These are phyloP conservation scores for Ennomos quercinarius DNA, from an alignment of 2,888 invertebrate genomes.

Conservation along the genomic window DNA sequence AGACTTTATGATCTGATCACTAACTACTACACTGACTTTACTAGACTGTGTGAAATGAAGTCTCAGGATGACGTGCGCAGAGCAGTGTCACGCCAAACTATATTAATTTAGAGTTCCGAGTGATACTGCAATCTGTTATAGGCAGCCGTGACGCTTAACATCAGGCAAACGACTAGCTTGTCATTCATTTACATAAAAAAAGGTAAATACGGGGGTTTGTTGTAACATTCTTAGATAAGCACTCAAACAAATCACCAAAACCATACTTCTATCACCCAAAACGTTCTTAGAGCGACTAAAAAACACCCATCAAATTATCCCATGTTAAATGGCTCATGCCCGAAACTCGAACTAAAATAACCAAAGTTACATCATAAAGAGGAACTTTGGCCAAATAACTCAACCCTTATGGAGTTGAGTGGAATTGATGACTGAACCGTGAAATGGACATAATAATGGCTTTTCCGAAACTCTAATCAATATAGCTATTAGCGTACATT, in stretches of 20 bases:
- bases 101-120: no score
- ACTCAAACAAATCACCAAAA: constrained; percentile 3
- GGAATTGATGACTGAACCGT: constrained; percentile 42
- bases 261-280: constrained; percentile 12
- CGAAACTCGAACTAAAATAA: constrained; percentile 37
- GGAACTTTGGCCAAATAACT: constrained; percentile 40
- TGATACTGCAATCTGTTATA: no score
- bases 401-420: constrained; percentile 39
- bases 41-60: no score
- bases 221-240: no score
- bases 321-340: constrained; percentile 42
- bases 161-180: no score
- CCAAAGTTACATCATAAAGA: constrained; percentile 41
- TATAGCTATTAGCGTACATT: constrained; percentile 34
- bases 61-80: no score
- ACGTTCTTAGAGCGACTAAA: constrained; percentile 22
- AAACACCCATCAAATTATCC: constrained; percentile 39
- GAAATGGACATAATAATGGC: constrained; percentile 45
- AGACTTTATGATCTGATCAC: no score
- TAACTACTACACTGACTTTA: no score
- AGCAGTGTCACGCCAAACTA: no score
- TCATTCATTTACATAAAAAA: no score
- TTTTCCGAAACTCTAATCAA: constrained; percentile 42
- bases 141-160: no score
- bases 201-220: no score